These are phyloP conservation scores for Passer domesticus DNA, from an alignment of 2,113 vertebrate species.

Conservation along the genomic window DNA sequence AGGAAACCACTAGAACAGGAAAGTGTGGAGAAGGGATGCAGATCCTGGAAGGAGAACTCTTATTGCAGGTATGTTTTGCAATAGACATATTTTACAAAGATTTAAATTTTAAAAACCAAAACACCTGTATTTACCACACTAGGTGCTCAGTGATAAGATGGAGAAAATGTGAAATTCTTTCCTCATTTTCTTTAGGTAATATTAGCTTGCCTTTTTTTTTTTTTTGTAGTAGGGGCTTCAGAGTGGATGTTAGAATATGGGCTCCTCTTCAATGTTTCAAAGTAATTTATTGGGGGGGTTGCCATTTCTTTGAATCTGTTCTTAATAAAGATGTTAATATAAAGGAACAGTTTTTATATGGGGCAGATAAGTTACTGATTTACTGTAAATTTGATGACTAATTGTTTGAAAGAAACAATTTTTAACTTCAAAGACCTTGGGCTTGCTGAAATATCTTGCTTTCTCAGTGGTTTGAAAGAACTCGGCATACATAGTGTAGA, in stretches of 20 bases:
- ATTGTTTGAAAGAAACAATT: not conserved
- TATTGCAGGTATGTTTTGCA: conserved; percentile 76
- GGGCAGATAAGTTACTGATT: not conserved
- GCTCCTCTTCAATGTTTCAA: not conserved
- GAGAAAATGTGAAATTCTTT: not conserved
- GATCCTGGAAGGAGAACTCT: conserved; percentile 80
- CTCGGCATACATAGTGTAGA: not conserved
- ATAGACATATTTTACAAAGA: not conserved
- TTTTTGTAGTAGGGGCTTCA: not conserved
- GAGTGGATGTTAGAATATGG: not conserved
- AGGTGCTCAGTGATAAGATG: not conserved
- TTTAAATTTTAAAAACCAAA: not conserved
- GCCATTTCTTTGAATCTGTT: not conserved
- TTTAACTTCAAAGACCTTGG: not conserved
- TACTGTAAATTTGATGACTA: not conserved
- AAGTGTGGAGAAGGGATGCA: conserved; percentile 60
- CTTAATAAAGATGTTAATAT: not conserved
- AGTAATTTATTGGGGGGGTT: not conserved
- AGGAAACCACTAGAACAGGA: conserved; percentile 53
- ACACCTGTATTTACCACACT: not conserved
- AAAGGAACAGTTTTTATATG: not conserved
- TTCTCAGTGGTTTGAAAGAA: not conserved
- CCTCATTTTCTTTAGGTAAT: not conserved
- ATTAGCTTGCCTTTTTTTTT: not conserved
- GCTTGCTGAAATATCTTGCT: not conserved